Conservation (phyloP, 2,797 vertebrate genomes). For the Emydoidea blandingii region DNA sequence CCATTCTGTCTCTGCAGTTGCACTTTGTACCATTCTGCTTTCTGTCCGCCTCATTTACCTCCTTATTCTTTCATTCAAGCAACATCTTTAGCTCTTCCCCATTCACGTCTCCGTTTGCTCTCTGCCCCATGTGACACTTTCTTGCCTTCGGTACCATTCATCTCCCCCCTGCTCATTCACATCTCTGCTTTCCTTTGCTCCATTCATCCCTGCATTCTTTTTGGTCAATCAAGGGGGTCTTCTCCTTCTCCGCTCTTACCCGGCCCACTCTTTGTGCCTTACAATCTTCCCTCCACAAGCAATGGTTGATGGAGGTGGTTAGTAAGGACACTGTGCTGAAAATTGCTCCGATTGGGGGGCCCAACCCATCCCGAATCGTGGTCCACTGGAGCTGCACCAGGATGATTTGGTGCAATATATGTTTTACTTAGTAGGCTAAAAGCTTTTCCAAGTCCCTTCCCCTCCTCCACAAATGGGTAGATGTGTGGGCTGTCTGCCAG, state of each 20-base stretch:
- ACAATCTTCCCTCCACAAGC: background rate
- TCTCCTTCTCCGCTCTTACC: conserved; percentile 19
- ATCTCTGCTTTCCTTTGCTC: conserved; percentile 22
- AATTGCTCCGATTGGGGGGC: background rate
- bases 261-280: conserved; percentile 32
- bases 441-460: background rate
- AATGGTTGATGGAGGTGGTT: background rate
- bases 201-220: conserved; percentile 50
- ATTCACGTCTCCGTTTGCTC: conserved; percentile 69
- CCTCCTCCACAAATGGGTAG: background rate
- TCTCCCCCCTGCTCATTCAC: conserved; percentile 60
- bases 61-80: conserved; percentile 39
- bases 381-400: background rate
- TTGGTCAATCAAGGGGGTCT: conserved; percentile 25
- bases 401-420: conserved; percentile 29
- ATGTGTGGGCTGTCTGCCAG: background rate
- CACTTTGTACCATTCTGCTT: conserved; percentile 54
- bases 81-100: conserved; percentile 53
- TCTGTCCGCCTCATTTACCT: conserved; percentile 30
- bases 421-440: conserved; percentile 43
- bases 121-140: conserved; percentile 62
- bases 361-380: conserved; percentile 26
- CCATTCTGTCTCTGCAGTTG: conserved; percentile 38
- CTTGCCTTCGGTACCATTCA: conserved; percentile 61
- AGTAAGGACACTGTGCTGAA: conserved; percentile 32